Evolutionary conservation across 2,797 vertebrate species (phyloP).

Genomic region (Nannoperca obscura): DNA sequence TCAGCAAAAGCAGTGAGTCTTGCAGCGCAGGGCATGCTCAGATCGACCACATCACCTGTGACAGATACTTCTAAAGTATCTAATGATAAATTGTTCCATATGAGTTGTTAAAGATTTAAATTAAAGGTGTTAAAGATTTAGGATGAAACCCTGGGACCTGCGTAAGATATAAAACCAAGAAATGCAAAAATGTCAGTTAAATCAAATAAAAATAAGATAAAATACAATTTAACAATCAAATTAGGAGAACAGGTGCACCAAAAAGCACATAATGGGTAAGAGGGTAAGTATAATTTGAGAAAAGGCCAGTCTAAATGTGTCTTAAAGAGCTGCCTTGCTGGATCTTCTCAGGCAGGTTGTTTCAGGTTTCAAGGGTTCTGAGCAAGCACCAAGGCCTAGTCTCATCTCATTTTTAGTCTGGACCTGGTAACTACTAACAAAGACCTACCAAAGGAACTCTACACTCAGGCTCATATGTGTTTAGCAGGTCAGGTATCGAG

Average conservation of each 20-base stretch:
- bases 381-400: too few relatives aligned
- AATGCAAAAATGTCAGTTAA: not conserved
- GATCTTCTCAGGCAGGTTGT: not conserved
- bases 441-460: not conserved
- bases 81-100: not conserved
- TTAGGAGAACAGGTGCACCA: not conserved
- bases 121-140: not conserved
- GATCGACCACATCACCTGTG: not conserved
- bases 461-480: not conserved
- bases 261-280: not conserved
- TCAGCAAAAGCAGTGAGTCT: not conserved
- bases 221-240: not conserved
- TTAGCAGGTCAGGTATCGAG: not conserved
- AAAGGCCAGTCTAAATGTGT: not conserved
- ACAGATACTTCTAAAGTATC: not conserved
- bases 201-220: not conserved
- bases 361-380: not conserved
- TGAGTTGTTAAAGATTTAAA: not conserved
- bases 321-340: not conserved
- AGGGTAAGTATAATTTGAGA: too few relatives aligned
- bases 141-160: not conserved
- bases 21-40: not conserved
- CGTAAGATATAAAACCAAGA: not conserved
- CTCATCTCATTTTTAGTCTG: not conserved
- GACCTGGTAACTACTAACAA: not conserved